Base-by-base conservation (phyloP, 2,797 vertebrate genomes). In the Pelochelys cantorii region DNA sequence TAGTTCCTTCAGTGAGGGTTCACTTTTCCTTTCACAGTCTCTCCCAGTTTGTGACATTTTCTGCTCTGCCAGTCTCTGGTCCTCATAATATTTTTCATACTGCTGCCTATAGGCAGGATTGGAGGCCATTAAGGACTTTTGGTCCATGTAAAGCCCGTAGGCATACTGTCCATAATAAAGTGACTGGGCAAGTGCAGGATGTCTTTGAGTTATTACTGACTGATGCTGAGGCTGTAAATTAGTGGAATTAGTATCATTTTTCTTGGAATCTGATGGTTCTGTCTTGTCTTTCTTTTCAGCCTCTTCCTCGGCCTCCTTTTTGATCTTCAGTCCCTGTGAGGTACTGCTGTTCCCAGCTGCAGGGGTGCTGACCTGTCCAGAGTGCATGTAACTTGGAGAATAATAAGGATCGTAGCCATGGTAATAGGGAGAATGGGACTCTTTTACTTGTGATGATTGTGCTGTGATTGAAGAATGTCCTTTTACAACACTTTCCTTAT, bases 161-260 rank as follows among this genome's bases (percentile, higher is more conserved):
- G 99, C 98, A 95, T 99, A 99, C 95, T 99, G 99, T 94, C 99
- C 99, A 2, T 99, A 99, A 97, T 99, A 99, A 95, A 99, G 98
- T 34, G 99, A 99, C 98, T 99, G 99, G 88, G 99, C 99, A 97
- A 99, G 98, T 87, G 99, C 99, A 22, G 99, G 99, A 94, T 99
- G 99, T 56, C 99, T 98, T 95, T 99, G 99, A 1, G 99, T 99
- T 98, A 99, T 99, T 68, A 99, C 99, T 11, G 99, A 98, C 96
- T 99, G 99, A 92, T 99, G 99, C 93, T 99, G 99, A 5, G 99
- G 99, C 96, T 99, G 99, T 60, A 99, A 97, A 82, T 97, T 98
- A 17, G 97, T 97, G 34, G 97, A 93, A 82, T 25, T 95, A 23
- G 94, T 97, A 97, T 97, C 98, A 20, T 4, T 98, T 96, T 98